Conservation (phyloP, 2,888 invertebrate species). For the Drosophila pullipes region DNA sequence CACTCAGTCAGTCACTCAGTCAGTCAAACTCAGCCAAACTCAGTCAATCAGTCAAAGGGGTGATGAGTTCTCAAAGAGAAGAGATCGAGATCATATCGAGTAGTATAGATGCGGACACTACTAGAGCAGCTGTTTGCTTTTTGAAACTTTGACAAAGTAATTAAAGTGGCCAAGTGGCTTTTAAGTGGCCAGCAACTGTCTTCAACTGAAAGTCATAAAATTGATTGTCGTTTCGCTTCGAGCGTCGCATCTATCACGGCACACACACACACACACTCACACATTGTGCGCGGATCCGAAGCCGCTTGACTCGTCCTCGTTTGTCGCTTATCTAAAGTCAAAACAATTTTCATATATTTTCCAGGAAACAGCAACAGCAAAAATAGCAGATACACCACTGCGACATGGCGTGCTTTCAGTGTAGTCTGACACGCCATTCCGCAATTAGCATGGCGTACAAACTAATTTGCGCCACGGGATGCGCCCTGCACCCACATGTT, state of each 20-base stretch:
- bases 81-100: constrained; percentile 45
- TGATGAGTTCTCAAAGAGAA: constrained; percentile 6
- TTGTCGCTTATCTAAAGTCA: constrained; percentile 84
- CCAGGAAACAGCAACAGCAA: constrained; percentile 30
- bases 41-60: constrained; percentile 36
- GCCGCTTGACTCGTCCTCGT: constrained; percentile 51
- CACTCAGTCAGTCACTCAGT: constrained; percentile 8
- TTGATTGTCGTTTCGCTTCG: constrained; percentile 78
- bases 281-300: constrained; percentile 15
- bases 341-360: constrained; percentile 84
- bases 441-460: constrained; percentile 84
- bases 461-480: constrained; percentile 83
- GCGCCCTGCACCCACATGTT: constrained; percentile 78
- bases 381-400: neutral
- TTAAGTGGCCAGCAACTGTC: constrained; percentile 56
- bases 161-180: constrained; percentile 66
- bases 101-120: constrained; percentile 28
- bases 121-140: constrained; percentile 66
- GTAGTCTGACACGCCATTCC: constrained; percentile 80
- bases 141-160: constrained; percentile 46
- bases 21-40: constrained; percentile 37
- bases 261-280: constrained; percentile 44
- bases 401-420: constrained; percentile 73
- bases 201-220: constrained; percentile 80
- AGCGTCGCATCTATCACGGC: constrained; percentile 73